Evolutionary conservation across 2,797 vertebrate genomes (phyloP).

Genomic region (Paratrypauchen microcephalus): DNA sequence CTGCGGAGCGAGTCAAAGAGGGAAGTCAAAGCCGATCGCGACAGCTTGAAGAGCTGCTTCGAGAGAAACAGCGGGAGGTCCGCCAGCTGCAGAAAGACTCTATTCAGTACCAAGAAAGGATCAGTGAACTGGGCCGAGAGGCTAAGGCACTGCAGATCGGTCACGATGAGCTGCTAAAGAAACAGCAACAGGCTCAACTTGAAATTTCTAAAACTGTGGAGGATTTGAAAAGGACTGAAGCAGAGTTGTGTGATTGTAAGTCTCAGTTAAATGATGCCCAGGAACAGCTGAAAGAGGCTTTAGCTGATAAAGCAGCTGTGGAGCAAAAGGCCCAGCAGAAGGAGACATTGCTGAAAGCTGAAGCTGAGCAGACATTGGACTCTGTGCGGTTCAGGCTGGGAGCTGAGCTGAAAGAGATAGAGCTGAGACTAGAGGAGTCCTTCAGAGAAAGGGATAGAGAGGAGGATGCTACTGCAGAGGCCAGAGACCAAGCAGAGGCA

Average conservation of each 20-base stretch:
- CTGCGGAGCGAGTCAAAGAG: conserved; percentile 79
- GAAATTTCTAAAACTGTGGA: conserved; percentile 71
- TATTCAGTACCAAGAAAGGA: conserved; percentile 92
- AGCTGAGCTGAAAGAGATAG: conserved; percentile 84
- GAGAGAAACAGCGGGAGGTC: conserved; percentile 94
- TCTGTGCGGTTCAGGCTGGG: conserved; percentile 84
- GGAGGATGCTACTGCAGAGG: conserved; percentile 74
- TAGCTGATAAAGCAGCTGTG: conserved; percentile 73
- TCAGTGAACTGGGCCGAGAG: conserved; percentile 85
- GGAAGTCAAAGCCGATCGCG: conserved; percentile 80
- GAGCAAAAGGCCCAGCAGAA: conserved; percentile 74
- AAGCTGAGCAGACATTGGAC: conserved; percentile 85
- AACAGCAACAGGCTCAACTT: conserved; percentile 73
- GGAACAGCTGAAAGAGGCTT: conserved; percentile 77
- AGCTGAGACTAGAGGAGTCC: conserved; percentile 83
- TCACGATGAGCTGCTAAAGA: conserved; percentile 77
- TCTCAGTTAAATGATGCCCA: conserved; percentile 81
- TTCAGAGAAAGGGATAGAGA: conserved; percentile 78
- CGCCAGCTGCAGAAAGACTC: conserved; percentile 92
- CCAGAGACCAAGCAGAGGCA: conserved; percentile 71
- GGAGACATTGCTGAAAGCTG: conserved; percentile 72
- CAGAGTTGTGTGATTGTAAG: conserved; percentile 79
- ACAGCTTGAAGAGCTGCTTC: conserved; percentile 93
- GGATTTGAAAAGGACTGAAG: conserved; percentile 72
- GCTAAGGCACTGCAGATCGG: conserved; percentile 83